A percentile compares a stretch with the other conserved stretches of the same genome.
Evolutionary conservation across 2,797 vertebrate species (phyloP).

Genomic region (Trachops cirrhosus): DNA sequence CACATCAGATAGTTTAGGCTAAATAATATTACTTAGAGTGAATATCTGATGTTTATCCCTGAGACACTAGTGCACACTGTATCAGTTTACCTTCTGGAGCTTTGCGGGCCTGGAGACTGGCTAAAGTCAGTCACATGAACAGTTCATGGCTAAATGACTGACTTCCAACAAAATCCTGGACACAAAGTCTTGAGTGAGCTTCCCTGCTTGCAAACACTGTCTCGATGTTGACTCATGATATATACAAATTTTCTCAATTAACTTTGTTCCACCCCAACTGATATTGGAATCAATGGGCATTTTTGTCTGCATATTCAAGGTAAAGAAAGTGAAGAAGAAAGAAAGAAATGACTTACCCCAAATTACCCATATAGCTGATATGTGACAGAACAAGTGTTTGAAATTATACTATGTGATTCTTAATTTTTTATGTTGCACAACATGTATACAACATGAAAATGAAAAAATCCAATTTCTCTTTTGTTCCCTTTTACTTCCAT

Average conservation of each 20-base stretch:
- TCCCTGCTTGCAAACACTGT: background rate
- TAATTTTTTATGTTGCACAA: background rate
- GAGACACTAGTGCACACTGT: background rate
- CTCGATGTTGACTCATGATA: background rate
- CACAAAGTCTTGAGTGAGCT: background rate
- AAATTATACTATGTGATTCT: background rate
- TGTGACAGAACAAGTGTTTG: background rate
- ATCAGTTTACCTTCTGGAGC: background rate
- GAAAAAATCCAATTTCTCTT: background rate
- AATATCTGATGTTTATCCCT: background rate
- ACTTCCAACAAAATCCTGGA: background rate
- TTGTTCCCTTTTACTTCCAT: background rate
- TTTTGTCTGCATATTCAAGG: background rate
- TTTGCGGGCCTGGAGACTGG: background rate
- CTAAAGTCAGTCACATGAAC: background rate
- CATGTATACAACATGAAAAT: background rate
- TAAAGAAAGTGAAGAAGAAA: background rate
- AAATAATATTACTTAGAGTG: background rate
- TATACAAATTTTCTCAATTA: background rate
- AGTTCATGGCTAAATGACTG: background rate
- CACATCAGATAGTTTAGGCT: background rate
- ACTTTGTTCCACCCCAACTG: background rate
- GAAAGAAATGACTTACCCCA: background rate
- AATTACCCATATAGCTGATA: background rate
- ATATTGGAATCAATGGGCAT: background rate